phyloP scores from a whole-genome alignment of 2,888 invertebrate species.

The Palloptera scutellata region DNA sequence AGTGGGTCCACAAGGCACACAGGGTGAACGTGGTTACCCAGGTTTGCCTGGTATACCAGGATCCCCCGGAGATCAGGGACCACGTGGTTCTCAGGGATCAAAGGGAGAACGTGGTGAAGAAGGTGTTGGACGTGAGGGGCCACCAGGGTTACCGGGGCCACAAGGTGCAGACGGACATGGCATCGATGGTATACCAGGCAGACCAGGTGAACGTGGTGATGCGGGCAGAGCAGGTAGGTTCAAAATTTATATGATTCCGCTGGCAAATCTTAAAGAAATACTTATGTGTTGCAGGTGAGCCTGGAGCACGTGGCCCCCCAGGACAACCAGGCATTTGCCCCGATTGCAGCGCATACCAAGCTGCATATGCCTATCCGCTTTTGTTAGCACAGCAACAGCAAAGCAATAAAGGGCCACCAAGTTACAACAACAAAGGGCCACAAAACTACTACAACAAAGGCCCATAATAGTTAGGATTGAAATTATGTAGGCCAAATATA shows the following conservation, averaged over 20 bases:
- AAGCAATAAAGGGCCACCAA: conserved; percentile 47
- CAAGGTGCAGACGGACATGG: conserved; percentile 78
- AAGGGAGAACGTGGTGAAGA: conserved; percentile 77
- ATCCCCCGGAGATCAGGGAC: conserved; percentile 67
- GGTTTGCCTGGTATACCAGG: conserved; percentile 78
- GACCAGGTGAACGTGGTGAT: conserved; percentile 79
- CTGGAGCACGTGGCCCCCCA: conserved; percentile 73
- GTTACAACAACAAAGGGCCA: conserved; percentile 50
- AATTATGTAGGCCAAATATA: no score
- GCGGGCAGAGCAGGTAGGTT: conserved; percentile 74
- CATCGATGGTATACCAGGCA: conserved; percentile 72
- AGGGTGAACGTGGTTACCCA: conserved; percentile 76
- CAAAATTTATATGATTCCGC: background rate
- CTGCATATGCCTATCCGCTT: conserved; percentile 51
- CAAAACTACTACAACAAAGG: conserved; percentile 47
- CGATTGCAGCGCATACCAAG: conserved; percentile 48
- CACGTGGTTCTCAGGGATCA: conserved; percentile 69
- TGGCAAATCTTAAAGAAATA: background rate
- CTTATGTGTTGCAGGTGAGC: conserved; percentile 64
- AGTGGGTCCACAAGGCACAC: conserved; percentile 66
- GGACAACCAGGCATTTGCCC: conserved; percentile 65
- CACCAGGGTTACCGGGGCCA: conserved; percentile 73
- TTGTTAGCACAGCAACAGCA: conserved; percentile 50
- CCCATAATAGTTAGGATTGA: background rate
- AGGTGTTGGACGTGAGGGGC: conserved; percentile 73